phyloP scores from a whole-genome alignment of 2,888 invertebrate species.

The Campaea margaritaria region DNA sequence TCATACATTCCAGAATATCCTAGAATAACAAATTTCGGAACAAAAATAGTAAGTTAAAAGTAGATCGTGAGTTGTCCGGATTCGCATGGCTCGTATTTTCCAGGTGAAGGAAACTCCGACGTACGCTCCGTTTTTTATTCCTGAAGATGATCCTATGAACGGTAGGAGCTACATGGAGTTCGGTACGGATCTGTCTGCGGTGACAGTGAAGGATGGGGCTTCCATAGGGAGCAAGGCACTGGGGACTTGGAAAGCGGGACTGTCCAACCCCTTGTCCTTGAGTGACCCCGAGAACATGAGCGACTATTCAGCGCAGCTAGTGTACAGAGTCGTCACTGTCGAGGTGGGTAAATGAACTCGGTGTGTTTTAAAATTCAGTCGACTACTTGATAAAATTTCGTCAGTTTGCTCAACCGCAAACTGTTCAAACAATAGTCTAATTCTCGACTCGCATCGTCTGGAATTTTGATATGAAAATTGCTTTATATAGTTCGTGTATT shows the following conservation, averaged over 20 bases:
- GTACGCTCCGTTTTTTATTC: constrained; percentile 88
- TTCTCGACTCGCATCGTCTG: constrained; percentile 49
- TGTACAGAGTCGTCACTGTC: constrained; percentile 94
- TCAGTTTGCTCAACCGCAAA: constrained; percentile 64
- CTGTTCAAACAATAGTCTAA: constrained; percentile 66
- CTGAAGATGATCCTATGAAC: constrained; percentile 87
- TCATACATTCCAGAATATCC: constrained; percentile 44
- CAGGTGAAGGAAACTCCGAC: constrained; percentile 88
- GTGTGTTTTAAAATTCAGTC: constrained; percentile 63
- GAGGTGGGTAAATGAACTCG: constrained; percentile 87
- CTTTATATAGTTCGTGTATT: background rate
- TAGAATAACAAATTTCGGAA: constrained; percentile 15
- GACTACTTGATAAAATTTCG: constrained; percentile 64
- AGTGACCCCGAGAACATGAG: constrained; percentile 88
- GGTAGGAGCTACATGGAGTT: constrained; percentile 91
- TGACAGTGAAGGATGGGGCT: constrained; percentile 89
- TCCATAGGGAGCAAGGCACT: constrained; percentile 89
- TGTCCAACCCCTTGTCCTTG: constrained; percentile 87
- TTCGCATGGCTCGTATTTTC: constrained; percentile 29
- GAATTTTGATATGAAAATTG: constrained; percentile 48
- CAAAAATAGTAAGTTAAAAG: constrained; percentile 19
- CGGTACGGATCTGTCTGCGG: constrained; percentile 88
- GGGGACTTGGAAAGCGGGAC: constrained; percentile 92
- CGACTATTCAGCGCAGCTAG: constrained; percentile 91
- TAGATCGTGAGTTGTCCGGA: constrained; percentile 23